Evolutionary conservation across 1,140 invertebrate species (phyloP), one percentile per base, ranked within the genome.

Genomic region (Bombus soroeensis): DNA sequence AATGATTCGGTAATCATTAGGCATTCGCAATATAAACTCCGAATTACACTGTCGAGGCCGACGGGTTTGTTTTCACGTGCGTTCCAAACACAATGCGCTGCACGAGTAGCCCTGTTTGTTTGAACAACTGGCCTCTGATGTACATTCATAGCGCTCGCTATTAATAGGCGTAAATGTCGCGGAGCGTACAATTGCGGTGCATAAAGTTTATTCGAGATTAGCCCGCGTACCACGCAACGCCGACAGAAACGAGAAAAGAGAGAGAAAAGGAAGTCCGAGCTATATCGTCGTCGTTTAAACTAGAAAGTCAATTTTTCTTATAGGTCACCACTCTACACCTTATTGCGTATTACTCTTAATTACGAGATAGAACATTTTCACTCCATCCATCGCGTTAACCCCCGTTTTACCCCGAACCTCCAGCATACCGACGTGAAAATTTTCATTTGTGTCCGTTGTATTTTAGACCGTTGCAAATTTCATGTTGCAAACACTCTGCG

Each of bases 281-380:
- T 39, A 37, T 15, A 5, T 66, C 64, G 62, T 41, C 47, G 15
- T 47, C 73, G 75, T 82, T 91, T 92, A 72, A 90, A 79, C 80
- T 82, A 77, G 84, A 88, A 93, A 90, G 93, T 93, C 93, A 92
- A 94, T 94, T 95, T 95, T 94, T 94, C 92, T 95, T 94, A 93
- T 93, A 94, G 93, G 92, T 94, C 92, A 92, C 81, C 89, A 59
- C 76, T 43, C 32, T 32, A 9, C 41, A 80, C 32, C 78, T 78
- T 73, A 84, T 85, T 12, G 22, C 68, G 81, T 87, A 91, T 93
- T 93, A 92, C 93, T 93, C 76, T 94, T 94, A 94, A 94, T 94
- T 94, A 88, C 92, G 89, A 93, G 88, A 91, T 91, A 86, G 90
- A 92, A 92, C 86, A 86, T 92, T 90, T 85, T 92, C 87, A 79